These are phyloP conservation scores for Siderastrea radians DNA, from an alignment of 92 coral and sea anemone species.

Conservation along the genomic window DNA sequence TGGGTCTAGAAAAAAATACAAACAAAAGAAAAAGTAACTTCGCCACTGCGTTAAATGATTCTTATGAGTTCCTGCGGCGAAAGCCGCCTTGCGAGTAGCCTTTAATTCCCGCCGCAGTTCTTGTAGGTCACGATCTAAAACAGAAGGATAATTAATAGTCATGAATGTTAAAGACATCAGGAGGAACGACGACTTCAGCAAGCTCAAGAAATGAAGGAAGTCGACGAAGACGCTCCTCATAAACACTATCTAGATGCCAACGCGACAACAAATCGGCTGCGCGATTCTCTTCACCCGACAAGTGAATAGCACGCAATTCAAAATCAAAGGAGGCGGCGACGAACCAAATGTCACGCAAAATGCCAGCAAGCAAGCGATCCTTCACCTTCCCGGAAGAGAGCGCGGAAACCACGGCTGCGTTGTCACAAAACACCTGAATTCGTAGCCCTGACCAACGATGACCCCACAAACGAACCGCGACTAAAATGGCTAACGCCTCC, in stretches of 20 bases:
- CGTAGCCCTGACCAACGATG: too few species aligned
- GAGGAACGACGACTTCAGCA: neutral
- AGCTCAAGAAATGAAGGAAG: neutral
- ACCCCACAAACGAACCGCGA: too few species aligned
- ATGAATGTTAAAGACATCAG: neutral
- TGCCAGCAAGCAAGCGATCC: neutral
- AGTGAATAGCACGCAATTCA: neutral
- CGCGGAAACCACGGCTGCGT: too few species aligned
- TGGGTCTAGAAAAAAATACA: constrained; percentile 10
- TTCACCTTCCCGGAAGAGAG: constrained; percentile 4
- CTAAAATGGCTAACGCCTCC: neutral
- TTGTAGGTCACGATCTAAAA: constrained; percentile 9
- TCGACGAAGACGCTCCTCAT: neutral
- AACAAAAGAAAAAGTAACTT: constrained; percentile 16
- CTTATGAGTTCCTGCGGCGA: constrained; percentile 16
- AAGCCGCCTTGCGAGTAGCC: constrained; percentile 10
- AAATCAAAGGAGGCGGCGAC: too few species aligned
- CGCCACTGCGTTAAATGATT: neutral
- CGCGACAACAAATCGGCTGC: constrained; percentile 13
- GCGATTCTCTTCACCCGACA: constrained; percentile 19
- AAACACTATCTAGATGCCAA: constrained; percentile 21
- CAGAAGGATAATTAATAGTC: neutral
- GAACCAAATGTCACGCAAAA: too few species aligned
- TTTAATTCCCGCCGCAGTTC: constrained; percentile 28
- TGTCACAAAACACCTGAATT: too few species aligned